Evolutionary conservation across 2,797 vertebrate genomes (phyloP).

Genomic region (Pyrocephalus nanus): DNA sequence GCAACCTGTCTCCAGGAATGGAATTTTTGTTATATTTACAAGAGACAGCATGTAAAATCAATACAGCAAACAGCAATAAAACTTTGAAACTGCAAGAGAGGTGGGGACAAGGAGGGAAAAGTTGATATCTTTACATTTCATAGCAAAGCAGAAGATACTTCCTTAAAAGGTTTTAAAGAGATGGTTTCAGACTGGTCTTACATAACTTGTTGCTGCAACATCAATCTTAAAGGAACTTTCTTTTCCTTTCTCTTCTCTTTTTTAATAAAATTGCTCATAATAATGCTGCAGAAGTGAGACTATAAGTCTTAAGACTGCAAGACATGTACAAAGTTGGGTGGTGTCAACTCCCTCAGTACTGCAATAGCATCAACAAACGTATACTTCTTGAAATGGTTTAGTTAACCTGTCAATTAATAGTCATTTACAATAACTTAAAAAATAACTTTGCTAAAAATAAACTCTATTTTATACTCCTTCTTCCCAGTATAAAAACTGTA

Average conservation of each 20-base stretch:
- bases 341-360: neutral
- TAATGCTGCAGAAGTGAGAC: neutral
- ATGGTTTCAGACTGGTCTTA: conserved; percentile 16
- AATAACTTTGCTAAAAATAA: neutral
- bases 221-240: neutral
- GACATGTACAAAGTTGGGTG: neutral
- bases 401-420: neutral
- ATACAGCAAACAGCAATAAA: conserved; percentile 22
- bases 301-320: neutral
- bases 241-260: conserved; percentile 20
- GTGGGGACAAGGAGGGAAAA: neutral
- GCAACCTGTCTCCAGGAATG: neutral
- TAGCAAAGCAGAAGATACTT: conserved; percentile 23
- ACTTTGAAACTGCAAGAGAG: neutral
- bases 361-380: neutral
- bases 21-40: neutral
- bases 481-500: neutral
- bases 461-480: neutral
- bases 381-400: neutral
- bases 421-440: neutral
- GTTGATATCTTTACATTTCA: neutral
- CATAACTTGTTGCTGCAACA: conserved; percentile 14
- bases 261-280: neutral
- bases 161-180: conserved; percentile 48
- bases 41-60: conserved; percentile 34